These are phyloP conservation scores for Tylochromis polylepis DNA, from an alignment of 2,113 vertebrate species.

Conservation along the genomic window DNA sequence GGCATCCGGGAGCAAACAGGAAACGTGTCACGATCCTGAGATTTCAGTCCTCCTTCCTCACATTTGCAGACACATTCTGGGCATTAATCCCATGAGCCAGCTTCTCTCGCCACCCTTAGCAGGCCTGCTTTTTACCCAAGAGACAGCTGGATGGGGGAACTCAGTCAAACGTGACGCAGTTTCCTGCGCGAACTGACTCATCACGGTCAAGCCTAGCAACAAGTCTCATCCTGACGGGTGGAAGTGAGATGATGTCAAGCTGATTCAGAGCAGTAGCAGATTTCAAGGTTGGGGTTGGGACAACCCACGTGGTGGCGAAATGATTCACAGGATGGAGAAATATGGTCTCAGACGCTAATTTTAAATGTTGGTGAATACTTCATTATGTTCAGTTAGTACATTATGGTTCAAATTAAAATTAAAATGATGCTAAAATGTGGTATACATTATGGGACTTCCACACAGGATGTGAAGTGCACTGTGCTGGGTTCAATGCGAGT, in stretches of 20 bases:
- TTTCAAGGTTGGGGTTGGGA: neutral
- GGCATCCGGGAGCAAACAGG: conserved; percentile 55
- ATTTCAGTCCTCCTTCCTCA: conserved; percentile 22
- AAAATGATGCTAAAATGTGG: neutral
- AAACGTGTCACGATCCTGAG: conserved; percentile 48
- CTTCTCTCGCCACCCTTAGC: neutral
- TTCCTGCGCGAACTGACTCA: conserved; percentile 22
- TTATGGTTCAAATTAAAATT: neutral
- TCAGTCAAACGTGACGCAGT: conserved; percentile 2
- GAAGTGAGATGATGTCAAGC: neutral
- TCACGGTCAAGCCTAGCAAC: neutral
- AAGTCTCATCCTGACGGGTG: neutral
- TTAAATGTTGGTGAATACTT: neutral
- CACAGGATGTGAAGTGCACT: neutral
- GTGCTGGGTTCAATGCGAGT: neutral
- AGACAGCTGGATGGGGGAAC: conserved; percentile 11
- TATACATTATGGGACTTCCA: neutral
- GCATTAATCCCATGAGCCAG: neutral
- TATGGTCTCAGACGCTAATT: neutral
- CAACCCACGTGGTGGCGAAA: neutral
- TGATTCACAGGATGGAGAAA: conserved; percentile 15
- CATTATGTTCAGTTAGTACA: neutral
- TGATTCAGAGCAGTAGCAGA: conserved; percentile 4
- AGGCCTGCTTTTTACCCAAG: neutral
- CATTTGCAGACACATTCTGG: neutral